These are phyloP conservation scores for Sitta carolinensis DNA, from an alignment of 2,797 vertebrate species.

Conservation along the genomic window DNA sequence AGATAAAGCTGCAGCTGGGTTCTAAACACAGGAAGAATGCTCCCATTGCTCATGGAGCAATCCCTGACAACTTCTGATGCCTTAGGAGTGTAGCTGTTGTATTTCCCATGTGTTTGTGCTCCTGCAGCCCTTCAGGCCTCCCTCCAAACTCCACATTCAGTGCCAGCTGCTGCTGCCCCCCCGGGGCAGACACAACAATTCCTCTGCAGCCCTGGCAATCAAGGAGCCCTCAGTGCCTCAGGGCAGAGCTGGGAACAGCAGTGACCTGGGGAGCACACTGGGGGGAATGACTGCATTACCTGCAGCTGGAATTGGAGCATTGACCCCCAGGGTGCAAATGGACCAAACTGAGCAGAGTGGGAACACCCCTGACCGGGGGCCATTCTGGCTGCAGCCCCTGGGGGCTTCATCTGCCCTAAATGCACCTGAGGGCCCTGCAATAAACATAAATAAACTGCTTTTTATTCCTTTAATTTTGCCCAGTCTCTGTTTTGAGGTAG, in stretches of 20 bases:
- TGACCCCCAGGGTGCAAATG: neutral
- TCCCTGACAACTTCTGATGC: fast-evolving
- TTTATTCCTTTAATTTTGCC: neutral
- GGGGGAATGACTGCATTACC: neutral
- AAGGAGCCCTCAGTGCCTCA: neutral
- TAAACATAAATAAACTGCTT: neutral
- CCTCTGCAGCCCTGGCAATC: neutral
- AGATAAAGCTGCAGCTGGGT: neutral
- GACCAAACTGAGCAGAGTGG: neutral
- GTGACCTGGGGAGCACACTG: neutral
- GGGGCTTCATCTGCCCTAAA: neutral
- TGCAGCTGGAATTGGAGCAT: neutral
- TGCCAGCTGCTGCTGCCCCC: neutral
- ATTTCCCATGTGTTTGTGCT: fast-evolving
- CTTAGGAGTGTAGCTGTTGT: fast-evolving
- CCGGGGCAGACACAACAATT: neutral
- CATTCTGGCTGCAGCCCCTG: neutral
- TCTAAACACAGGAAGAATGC: neutral
- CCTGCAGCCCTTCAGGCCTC: fast-evolving
- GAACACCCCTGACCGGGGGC: fast-evolving
- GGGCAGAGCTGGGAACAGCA: neutral
- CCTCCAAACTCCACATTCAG: neutral
- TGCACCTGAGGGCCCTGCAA: neutral
- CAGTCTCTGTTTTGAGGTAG: neutral
- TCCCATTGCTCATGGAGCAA: neutral